Base-by-base conservation (phyloP, 2,888 invertebrate genomes). In the Drosophila seclusa region DNA sequence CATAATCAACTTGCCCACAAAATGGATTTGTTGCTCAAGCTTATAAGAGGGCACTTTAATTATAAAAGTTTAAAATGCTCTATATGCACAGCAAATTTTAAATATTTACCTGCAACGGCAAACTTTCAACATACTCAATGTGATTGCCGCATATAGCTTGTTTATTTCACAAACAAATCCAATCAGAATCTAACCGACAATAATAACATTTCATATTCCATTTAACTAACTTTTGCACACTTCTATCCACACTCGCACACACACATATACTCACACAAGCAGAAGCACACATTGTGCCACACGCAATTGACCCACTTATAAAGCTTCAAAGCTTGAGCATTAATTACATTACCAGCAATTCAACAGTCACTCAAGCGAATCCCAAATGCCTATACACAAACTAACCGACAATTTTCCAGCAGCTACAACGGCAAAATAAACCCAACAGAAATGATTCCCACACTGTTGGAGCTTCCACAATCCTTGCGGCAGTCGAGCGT, bases 281-380 rank as follows among this genome's bases (percentile, higher is more conserved):
- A 16, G 7, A 45, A 21, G 45, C 52, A 55, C 21, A 54, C 53
- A 68, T 34, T 48, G 29, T 45, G 52, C 21, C 45, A 42, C 21
- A 62, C 36, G 63, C 74, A 78, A 80, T 78, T 80, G 83, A 71
- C 71, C 86, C 88, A 86, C 69, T 84, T 82, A 76, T 87, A 76
- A 67, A 61, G 78, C 62, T 62, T 76, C 61, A 64, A 55, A 64
- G 70, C 29, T 65, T 49, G 68, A 65, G 83, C 88, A 85, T 85
- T 85, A 89, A 85, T 85, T 88, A 89, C 84, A 82, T 74, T 87
- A 60, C 76, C 68, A 68, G 59, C 84, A 80, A 73, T 82, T 80
- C 90, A 88, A 80, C 77, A 83, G 71, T 83, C 86, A 80, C 77
- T 82, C 77, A 87, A 77, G 86, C 88, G 83, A 68, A 76, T 74